phyloP scores from a whole-genome alignment of 92 coral and sea anemone species.

The Umimayanthus chanpuru region DNA sequence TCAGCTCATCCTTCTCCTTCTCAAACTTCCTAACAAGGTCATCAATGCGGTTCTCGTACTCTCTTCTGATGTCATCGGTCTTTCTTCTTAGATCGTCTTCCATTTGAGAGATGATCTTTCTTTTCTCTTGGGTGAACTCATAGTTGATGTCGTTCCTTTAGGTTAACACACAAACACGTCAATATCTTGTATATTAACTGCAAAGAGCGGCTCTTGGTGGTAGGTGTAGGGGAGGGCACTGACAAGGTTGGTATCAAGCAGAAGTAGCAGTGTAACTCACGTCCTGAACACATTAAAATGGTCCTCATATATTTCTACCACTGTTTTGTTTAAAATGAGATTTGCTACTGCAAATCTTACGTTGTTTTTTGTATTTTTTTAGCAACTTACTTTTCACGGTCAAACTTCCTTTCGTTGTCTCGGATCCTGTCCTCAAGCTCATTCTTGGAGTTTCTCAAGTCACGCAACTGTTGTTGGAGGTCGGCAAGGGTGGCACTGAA shows the following conservation, averaged over 20 bases:
- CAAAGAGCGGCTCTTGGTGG: too few relatives aligned
- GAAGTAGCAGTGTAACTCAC: too few relatives aligned
- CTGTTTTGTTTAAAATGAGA: background rate
- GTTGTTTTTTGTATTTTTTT: background rate
- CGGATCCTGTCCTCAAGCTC: conserved; percentile 50
- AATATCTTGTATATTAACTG: background rate
- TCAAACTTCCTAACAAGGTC: conserved; percentile 30
- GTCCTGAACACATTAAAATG: too few relatives aligned
- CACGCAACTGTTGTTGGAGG: conserved; percentile 43
- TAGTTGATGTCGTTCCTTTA: conserved; percentile 47
- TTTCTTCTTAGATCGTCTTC: conserved; percentile 51
- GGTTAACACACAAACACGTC: too few relatives aligned
- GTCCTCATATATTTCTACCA: too few relatives aligned
- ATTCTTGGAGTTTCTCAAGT: conserved; percentile 11
- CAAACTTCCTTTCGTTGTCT: conserved; percentile 53
- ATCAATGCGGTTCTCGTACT: conserved; percentile 45
- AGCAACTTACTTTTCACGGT: conserved; percentile 47
- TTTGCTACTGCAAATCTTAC: background rate
- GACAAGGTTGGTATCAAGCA: too few relatives aligned
- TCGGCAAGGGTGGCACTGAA: conserved; percentile 22
- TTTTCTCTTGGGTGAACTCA: conserved; percentile 48
- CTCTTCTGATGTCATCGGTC: conserved; percentile 38
- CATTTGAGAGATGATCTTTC: conserved; percentile 39
- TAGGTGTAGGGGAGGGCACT: too few relatives aligned
- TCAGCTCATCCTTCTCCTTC: conserved; percentile 35